phyloP scores from a whole-genome alignment of 2,797 vertebrate species.

The Sitta carolinensis region DNA sequence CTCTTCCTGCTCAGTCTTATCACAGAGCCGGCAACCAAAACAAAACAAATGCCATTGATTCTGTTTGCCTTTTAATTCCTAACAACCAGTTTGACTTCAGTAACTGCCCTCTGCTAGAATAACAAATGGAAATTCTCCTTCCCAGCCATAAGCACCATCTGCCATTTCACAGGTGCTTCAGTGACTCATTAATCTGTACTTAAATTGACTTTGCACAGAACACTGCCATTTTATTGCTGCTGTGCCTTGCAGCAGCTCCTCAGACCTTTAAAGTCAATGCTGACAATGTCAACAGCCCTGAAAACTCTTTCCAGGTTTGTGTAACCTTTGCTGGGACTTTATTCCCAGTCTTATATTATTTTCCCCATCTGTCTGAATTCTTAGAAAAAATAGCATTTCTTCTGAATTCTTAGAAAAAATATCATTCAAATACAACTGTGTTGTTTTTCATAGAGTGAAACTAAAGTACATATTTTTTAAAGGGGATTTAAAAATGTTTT shows the following conservation, averaged over 20 bases:
- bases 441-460: neutral
- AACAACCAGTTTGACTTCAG: neutral
- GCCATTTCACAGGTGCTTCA: slow-evolving; percentile 35
- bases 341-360: neutral
- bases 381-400: neutral
- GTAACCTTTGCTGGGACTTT: neutral
- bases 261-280: neutral
- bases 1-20: neutral
- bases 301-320: neutral
- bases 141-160: slow-evolving; percentile 36
- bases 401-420: neutral
- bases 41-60: neutral
- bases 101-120: slow-evolving; percentile 7
- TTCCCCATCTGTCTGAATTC: neutral
- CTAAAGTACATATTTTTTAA: neutral
- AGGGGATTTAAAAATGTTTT: neutral
- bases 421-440: neutral
- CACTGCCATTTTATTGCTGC: slow-evolving; percentile 17
- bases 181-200: slow-evolving; percentile 33
- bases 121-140: slow-evolving; percentile 2
- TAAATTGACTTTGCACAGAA: slow-evolving; percentile 28
- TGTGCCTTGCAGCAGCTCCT: neutral
- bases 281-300: neutral
- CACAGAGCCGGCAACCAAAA: neutral
- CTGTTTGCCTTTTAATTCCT: slow-evolving; percentile 8